phyloP scores from a whole-genome alignment of 2,888 invertebrate genomes.

The Catocala nupta region DNA sequence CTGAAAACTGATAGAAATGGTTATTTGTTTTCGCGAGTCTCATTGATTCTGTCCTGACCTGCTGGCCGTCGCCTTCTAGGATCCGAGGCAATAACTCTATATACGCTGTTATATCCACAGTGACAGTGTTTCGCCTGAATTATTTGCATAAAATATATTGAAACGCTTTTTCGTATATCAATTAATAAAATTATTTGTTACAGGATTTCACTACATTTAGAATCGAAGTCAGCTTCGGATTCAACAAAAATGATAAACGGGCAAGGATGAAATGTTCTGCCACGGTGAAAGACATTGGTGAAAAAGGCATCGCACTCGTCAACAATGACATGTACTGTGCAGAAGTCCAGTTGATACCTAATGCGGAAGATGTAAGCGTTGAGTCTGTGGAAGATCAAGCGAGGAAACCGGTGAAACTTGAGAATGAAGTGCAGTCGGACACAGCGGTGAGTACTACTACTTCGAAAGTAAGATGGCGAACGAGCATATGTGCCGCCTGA shows the following conservation, averaged over 20 bases:
- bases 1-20: too few relatives aligned
- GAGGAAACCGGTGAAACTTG: conserved; percentile 67
- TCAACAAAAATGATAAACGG: conserved; percentile 54
- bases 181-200: conserved; percentile 32
- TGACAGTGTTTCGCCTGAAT: too few relatives aligned
- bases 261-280: conserved; percentile 69
- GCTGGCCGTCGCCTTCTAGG: too few relatives aligned
- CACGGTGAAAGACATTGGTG: conserved; percentile 60
- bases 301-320: conserved; percentile 56
- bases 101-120: too few relatives aligned
- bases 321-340: conserved; percentile 62
- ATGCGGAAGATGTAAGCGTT: conserved; percentile 36
- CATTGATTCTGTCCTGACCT: too few relatives aligned
- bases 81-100: too few relatives aligned
- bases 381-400: conserved; percentile 40
- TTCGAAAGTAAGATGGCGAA: neutral
- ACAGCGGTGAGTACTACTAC: conserved; percentile 63
- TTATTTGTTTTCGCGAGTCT: too few relatives aligned
- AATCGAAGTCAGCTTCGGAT: conserved; percentile 68
- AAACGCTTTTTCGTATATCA: conserved; percentile 3
- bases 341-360: conserved; percentile 47
- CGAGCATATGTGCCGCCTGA: neutral
- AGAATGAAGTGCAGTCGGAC: conserved; percentile 76
- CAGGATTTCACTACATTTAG: conserved; percentile 66
- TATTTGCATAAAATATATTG: too few relatives aligned